Percentiles rank a stretch among this genome's conserved stretches.
These are phyloP conservation scores for Echinops telfairi DNA, from an alignment of 2,113 vertebrate genomes.

Conservation along the genomic window DNA sequence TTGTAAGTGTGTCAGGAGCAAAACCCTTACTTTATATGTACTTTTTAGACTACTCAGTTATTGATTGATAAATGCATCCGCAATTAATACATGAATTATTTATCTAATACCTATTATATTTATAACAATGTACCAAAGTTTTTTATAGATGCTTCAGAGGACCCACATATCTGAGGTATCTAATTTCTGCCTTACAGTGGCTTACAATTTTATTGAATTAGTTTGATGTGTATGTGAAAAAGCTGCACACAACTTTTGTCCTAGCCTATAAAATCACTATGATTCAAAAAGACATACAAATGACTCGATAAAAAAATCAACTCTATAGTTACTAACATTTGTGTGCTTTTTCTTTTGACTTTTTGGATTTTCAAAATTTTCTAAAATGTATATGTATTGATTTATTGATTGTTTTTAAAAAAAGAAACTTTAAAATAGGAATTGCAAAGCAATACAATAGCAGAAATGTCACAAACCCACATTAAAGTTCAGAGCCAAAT, in stretches of 20 bases:
- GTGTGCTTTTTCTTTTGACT: neutral
- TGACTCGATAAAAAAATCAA: neutral
- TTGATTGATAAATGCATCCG: neutral
- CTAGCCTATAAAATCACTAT: too few relatives aligned
- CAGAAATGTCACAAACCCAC: constrained; percentile 27
- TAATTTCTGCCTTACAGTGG: neutral
- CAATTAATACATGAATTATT: neutral
- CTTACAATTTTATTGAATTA: neutral
- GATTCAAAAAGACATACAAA: neutral
- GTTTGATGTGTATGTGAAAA: neutral
- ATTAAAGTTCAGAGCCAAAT: neutral
- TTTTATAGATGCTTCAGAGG: neutral
- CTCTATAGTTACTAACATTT: neutral
- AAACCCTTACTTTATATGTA: neutral
- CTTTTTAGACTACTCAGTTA: neutral
- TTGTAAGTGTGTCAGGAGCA: neutral
- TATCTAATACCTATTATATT: neutral
- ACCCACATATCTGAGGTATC: neutral
- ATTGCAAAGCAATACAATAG: neutral
- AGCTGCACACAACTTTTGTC: neutral
- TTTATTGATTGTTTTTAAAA: neutral
- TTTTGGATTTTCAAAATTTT: constrained; percentile 40
- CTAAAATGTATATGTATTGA: neutral
- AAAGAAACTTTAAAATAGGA: neutral
- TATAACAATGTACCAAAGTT: neutral